Evolutionary conservation across 2,113 vertebrate genomes (phyloP).

Genomic region (Chionis minor): DNA sequence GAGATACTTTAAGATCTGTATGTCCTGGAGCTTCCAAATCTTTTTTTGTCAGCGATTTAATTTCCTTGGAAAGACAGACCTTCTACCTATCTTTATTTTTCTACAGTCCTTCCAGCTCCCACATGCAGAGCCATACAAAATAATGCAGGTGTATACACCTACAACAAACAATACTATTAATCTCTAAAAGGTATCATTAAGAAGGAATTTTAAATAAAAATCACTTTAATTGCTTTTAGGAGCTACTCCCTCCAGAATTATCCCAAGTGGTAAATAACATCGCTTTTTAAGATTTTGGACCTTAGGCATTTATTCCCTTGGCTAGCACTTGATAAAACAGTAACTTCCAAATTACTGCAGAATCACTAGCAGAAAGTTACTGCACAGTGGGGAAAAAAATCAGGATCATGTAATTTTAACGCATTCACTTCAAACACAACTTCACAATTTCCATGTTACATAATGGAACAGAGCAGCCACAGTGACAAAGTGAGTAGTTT

Average conservation of each 20-base stretch:
- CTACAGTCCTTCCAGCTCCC: neutral
- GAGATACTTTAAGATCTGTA: neutral
- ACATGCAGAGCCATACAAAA: neutral
- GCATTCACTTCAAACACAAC: neutral
- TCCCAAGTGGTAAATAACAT: neutral
- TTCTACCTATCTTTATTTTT: neutral
- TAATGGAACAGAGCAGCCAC: neutral
- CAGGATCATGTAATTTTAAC: neutral
- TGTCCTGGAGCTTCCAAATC: neutral
- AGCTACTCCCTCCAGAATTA: neutral
- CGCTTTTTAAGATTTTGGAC: neutral
- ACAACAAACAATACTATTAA: neutral
- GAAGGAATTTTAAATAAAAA: neutral
- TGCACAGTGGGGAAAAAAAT: neutral
- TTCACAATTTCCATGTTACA: neutral
- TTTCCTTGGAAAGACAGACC: neutral
- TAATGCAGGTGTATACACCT: neutral
- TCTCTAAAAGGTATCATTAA: neutral
- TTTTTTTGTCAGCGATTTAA: neutral
- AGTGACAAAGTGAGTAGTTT: neutral
- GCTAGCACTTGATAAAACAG: neutral
- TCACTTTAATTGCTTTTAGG: neutral
- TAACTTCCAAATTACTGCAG: neutral
- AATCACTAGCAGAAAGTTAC: neutral
- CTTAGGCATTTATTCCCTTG: neutral